A percentile compares a stretch with the other conserved stretches of the same genome.
These are phyloP conservation scores for Agrenia bidenticulata DNA, from an alignment of 2,888 invertebrate genomes.

Conservation along the genomic window DNA sequence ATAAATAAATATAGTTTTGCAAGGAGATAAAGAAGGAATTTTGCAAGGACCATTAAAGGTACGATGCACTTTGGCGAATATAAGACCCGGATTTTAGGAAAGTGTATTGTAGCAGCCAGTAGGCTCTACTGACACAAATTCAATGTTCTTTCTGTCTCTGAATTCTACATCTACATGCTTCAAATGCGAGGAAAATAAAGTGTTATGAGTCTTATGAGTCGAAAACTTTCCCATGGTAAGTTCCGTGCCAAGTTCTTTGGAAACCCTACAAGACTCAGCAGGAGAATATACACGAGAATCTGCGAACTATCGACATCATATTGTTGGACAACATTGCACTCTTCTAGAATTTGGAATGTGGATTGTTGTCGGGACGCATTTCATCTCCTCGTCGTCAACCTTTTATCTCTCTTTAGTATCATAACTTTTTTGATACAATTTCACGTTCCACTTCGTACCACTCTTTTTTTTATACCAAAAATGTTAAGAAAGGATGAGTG, in stretches of 20 bases:
- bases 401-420: slow-evolving; percentile 15
- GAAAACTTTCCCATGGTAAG: slow-evolving; percentile 10
- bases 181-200: slow-evolving; percentile 7
- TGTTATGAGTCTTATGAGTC: slow-evolving; percentile 18
- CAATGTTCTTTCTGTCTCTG: background rate
- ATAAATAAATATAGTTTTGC: too few species aligned
- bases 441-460: slow-evolving; percentile 8
- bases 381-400: slow-evolving; percentile 13
- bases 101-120: too few species aligned
- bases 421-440: slow-evolving; percentile 21
- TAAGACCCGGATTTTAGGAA: background rate
- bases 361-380: background rate
- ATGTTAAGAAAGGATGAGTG: too few species aligned
- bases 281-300: background rate
- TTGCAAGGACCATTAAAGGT: background rate
- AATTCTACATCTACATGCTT: background rate
- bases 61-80: slow-evolving; percentile 2
- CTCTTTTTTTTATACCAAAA: slow-evolving; percentile 3
- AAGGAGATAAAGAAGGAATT: background rate
- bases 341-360: background rate
- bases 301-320: background rate
- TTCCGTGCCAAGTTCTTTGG: background rate
- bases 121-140: slow-evolving; percentile 2
- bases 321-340: background rate
- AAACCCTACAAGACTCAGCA: background rate